phyloP scores from a whole-genome alignment of 2,113 vertebrate genomes.

The Tichodroma muraria region DNA sequence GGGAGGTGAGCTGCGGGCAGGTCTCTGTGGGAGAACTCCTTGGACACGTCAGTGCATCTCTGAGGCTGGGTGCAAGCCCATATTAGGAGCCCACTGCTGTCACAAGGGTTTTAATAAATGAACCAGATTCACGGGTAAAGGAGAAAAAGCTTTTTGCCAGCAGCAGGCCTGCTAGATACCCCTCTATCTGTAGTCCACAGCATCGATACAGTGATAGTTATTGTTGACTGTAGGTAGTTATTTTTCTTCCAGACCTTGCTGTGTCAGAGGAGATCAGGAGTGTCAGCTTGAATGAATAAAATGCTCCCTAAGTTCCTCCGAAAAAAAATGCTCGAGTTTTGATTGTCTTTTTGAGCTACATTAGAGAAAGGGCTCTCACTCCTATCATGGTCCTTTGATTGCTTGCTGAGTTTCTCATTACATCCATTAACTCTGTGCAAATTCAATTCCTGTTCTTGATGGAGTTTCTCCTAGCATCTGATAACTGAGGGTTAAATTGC shows the following conservation, averaged over 20 bases:
- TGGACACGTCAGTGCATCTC: background rate
- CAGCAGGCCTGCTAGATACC: accelerated
- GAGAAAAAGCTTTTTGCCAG: background rate
- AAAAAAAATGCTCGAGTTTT: background rate
- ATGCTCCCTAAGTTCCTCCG: background rate
- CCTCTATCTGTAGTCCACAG: accelerated
- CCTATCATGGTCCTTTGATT: background rate
- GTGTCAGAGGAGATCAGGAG: background rate
- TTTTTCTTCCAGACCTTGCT: background rate
- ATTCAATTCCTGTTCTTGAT: background rate
- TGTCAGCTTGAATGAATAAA: background rate
- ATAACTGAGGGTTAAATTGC: background rate
- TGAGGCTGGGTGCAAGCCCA: accelerated
- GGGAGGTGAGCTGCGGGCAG: background rate
- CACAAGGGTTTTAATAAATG: background rate
- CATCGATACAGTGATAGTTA: background rate
- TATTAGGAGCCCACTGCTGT: background rate
- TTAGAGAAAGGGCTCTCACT: background rate
- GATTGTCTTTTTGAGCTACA: background rate
- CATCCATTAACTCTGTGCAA: background rate
- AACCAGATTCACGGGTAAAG: background rate
- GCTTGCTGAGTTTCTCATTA: background rate
- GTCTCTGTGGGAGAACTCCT: accelerated
- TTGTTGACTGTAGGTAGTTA: background rate
- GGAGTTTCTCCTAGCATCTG: background rate